Evolutionary conservation across 2,797 vertebrate species (phyloP).

Genomic region (Glyptemys insculpta): DNA sequence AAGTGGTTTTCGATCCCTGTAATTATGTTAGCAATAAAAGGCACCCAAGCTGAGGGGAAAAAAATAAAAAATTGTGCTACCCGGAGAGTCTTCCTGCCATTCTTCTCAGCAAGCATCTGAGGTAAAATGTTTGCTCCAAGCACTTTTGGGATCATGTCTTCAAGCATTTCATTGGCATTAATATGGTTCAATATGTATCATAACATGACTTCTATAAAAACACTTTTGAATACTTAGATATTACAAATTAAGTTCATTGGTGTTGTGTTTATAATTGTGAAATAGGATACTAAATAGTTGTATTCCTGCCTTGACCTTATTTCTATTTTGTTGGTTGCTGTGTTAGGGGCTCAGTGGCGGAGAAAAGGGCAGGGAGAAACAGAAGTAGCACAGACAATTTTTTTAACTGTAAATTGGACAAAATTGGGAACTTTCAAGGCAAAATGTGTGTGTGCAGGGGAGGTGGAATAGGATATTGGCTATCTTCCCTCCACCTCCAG

Average conservation of each 20-base stretch:
- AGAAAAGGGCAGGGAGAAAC: not conserved
- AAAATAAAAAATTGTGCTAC: not conserved
- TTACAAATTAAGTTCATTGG: not conserved
- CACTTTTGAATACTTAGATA: not conserved
- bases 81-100: not conserved
- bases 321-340: not conserved
- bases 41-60: not conserved
- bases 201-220: not conserved
- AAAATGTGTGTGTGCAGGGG: not conserved
- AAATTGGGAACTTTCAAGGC: not conserved
- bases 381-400: not conserved
- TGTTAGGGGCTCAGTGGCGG: fast-evolving
- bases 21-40: slow-evolving; percentile 7
- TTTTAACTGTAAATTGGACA: not conserved
- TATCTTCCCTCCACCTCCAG: not conserved
- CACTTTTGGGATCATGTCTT: not conserved
- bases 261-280: not conserved
- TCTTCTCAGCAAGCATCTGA: not conserved
- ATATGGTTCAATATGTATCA: not conserved
- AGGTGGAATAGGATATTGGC: not conserved
- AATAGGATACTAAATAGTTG: not conserved
- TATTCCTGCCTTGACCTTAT: fast-evolving
- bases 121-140: not conserved
- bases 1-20: not conserved
- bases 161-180: not conserved